These are phyloP conservation scores for Miniopterus natalensis DNA, from an alignment of 2,113 vertebrate genomes.

Conservation along the genomic window DNA sequence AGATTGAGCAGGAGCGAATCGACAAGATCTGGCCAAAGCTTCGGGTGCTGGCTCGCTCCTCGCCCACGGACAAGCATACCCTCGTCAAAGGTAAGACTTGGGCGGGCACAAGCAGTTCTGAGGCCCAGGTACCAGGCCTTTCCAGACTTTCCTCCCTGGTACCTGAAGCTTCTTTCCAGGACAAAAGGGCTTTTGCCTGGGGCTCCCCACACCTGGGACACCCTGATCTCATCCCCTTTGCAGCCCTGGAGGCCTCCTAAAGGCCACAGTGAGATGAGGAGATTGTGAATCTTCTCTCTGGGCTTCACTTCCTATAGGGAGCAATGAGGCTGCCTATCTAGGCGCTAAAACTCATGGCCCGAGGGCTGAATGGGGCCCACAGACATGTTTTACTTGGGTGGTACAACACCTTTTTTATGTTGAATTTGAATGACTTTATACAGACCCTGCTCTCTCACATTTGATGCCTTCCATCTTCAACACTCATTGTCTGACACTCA, in stretches of 20 bases:
- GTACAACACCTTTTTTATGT: background rate
- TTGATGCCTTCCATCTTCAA: background rate
- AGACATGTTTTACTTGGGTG: background rate
- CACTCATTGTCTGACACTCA: background rate
- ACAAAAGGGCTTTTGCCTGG: background rate
- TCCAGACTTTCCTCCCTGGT: background rate
- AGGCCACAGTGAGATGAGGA: background rate
- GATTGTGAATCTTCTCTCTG: background rate
- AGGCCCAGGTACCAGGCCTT: background rate
- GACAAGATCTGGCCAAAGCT: constrained; percentile 99
- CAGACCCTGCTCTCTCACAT: background rate
- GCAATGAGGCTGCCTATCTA: background rate
- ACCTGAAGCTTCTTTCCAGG: background rate
- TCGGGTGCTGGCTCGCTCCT: constrained; percentile 96
- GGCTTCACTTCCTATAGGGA: background rate
- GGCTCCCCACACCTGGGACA: background rate
- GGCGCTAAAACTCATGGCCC: background rate
- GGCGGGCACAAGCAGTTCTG: accelerated
- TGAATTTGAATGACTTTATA: background rate
- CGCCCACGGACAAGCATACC: constrained; percentile 98
- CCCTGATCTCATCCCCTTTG: background rate
- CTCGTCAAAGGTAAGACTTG: constrained; percentile 95
- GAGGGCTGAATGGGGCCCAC: background rate
- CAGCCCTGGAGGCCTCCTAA: background rate
- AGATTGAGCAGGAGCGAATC: constrained; percentile 98